Base-by-base conservation (phyloP, 2,113 vertebrate genomes). In the Pomatostomus ruficeps region DNA sequence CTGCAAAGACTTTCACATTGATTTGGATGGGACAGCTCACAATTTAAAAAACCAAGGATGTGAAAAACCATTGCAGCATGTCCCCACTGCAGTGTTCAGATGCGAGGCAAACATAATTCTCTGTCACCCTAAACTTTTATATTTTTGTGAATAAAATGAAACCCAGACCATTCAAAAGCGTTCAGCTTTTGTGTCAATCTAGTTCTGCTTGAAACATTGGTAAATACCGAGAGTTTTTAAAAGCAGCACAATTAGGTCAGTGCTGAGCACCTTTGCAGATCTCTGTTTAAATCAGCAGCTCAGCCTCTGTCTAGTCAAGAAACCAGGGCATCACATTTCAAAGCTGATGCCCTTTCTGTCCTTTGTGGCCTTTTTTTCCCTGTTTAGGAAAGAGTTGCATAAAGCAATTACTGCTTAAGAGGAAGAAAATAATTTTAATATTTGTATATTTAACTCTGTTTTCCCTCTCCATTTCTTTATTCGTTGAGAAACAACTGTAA, bases 401-500 rank as follows among this genome's bases (percentile, higher is more conserved):
- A 22, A 81, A 81, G n/a, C 93, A 87, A 85, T 52, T 28, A 68
- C 35, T 79, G 19, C 35, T 76, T 45, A 85, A 82, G 51, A 54
- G 28, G 22, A 79, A 95, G 62, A 90, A 82, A 46, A 46, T 33
- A 1, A 94, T 70, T 31, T 57, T 36, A 81, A 33, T 72, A 68
- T 72, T 72, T 86, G 26, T 52, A 49, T 24, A 68, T 9, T 79
- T 91, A 78, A 28, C 33, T 52, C 36, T 15, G 11, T 51, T 81
- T 78, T 48, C 71, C 11, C 45, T 83, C 73, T 93, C 63, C n/a
- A 78, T 92, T 93, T 91, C 77, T 79, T 78, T 80, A 66, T 80
- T 92, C 88, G 38, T 45, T 91, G 42, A 80, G 74, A 92, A 94
- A 80, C 76, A 83, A 45, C n/a, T 92, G 75, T 72, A 96, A 94